Evolutionary conservation across 2,888 invertebrate genomes (phyloP), one percentile per base, ranked within the genome.

Genomic region (Temnothorax unifasciatus): DNA sequence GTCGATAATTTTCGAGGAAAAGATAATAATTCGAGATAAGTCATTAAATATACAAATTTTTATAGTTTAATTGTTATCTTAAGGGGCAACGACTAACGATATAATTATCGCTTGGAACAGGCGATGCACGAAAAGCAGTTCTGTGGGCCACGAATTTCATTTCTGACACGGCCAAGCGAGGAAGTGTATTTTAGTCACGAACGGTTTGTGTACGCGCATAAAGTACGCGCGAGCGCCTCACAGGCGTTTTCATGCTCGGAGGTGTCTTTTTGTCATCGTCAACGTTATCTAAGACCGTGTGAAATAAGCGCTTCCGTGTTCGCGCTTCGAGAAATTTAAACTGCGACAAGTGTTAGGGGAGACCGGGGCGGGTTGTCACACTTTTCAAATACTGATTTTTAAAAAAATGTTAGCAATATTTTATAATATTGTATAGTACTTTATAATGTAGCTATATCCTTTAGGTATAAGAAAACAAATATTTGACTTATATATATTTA

Each of bases 101-200:
- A 29, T 59, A n/a, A 74, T 59, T 29, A 59, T n/a, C 6, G 44
- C 9, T 61, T 44, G 47, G 21, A 21, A 34, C 29, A 18, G 3
- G 4, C n/a, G n/a, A 63, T 59, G 68, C 38, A 4, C 1, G 38
- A 63, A 18, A 75, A 86, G 74, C 61, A 52, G 44, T 75, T 64
- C 75, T 13, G 18, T 41, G 52, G 29, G 9, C 57, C 61, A 52
- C 59, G 68, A 64, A 83, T 81, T 81, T 86, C 83, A 88, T 86
- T 88, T 88, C 73, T 76, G 38, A 83, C 86, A 77, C 85, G 83
- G 9, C 61, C 86, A 61, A 88, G 79, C 81, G 83, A 88, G 83
- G 77, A 88, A 88, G 83, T 64, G 68, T 88, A 88, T 88, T 88
- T 88, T 73, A 81, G 85, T 88, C 88, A 88, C 88, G 83, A 75